phyloP scores from a whole-genome alignment of 2,888 invertebrate species.

The Sclerodermus sp. region DNA sequence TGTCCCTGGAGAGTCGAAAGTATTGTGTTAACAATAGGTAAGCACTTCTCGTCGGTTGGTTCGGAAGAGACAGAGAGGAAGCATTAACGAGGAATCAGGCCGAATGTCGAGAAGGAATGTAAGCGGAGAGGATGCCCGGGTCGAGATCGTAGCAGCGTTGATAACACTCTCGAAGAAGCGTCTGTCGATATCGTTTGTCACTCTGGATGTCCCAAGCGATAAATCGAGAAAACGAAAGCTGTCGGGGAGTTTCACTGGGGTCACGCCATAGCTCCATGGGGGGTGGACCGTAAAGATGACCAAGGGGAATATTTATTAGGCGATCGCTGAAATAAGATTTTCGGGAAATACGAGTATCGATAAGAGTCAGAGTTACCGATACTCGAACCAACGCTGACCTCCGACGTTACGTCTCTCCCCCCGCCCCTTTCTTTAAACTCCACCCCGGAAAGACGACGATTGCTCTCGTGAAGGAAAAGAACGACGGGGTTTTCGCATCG shows the following conservation, averaged over 20 bases:
- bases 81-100: slow-evolving; percentile 11
- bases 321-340: slow-evolving; percentile 8
- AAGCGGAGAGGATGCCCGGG: slow-evolving; percentile 8
- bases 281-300: background rate
- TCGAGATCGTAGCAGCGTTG: slow-evolving; percentile 9
- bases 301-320: slow-evolving; percentile 19
- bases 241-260: slow-evolving; percentile 4
- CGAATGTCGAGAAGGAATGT: background rate
- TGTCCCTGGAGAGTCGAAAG: background rate
- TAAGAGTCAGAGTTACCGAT: too few species aligned
- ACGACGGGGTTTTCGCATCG: too few species aligned
- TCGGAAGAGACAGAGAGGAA: too few species aligned
- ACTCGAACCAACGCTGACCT: too few species aligned
- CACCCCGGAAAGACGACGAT: too few species aligned
- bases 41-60: too few species aligned
- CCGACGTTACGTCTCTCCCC: too few species aligned
- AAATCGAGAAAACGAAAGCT: slow-evolving; percentile 25
- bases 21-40: too few species aligned
- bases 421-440: too few species aligned
- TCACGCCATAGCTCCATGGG: background rate
- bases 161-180: slow-evolving; percentile 14
- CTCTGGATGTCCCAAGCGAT: slow-evolving; percentile 20
- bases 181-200: slow-evolving; percentile 34
- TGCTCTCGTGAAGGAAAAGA: too few species aligned
- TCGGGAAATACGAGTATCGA: background rate